phyloP scores from a whole-genome alignment of 2,113 vertebrate genomes.

The Dicrurus megarhynchus region DNA sequence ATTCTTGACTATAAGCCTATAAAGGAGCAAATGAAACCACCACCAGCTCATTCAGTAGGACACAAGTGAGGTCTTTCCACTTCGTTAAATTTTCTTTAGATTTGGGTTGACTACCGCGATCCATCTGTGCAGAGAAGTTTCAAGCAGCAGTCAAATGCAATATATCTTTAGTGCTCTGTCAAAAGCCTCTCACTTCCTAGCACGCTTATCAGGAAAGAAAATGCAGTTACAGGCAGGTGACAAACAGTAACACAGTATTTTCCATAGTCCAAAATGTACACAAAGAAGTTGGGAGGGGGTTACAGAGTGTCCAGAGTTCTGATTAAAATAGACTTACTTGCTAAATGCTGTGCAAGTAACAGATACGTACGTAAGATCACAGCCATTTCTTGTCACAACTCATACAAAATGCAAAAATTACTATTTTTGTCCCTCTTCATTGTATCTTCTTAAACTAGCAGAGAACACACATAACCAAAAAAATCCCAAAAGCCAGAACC shows the following conservation, averaged over 20 bases:
- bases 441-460: neutral
- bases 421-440: neutral
- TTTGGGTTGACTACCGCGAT: neutral
- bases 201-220: neutral
- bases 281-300: neutral
- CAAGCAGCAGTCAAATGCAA: slow-evolving; percentile 26
- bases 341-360: neutral
- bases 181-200: neutral
- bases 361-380: neutral
- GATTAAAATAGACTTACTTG: neutral
- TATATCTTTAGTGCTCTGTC: neutral
- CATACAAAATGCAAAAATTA: neutral
- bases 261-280: neutral
- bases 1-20: neutral
- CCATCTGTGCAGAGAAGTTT: slow-evolving; percentile 36
- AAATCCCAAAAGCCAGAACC: neutral
- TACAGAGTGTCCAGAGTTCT: neutral
- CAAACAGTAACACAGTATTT: neutral
- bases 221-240: neutral
- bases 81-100: slow-evolving; percentile 24
- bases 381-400: neutral
- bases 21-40: neutral
- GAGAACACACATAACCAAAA: neutral
- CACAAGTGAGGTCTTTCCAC: slow-evolving; percentile 5
- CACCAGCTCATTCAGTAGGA: neutral